Conservation (phyloP, 2,113 vertebrate genomes). For the Hemichromis elongatus region DNA sequence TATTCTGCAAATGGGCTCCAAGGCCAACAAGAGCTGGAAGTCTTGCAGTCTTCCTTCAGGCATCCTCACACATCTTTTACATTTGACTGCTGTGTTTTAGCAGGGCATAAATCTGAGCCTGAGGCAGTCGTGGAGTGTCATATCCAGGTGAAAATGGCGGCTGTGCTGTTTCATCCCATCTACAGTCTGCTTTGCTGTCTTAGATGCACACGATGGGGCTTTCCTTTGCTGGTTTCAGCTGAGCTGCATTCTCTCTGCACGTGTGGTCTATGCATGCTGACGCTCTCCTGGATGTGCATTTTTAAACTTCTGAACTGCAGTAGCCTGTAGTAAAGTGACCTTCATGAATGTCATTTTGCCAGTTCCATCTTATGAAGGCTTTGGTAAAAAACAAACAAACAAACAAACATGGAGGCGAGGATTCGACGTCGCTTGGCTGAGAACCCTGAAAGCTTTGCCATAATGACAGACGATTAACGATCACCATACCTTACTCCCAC, state of each 20-base stretch:
- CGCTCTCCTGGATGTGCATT: neutral
- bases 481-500: neutral
- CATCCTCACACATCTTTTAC: slow-evolving; percentile 45
- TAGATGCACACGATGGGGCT: neutral
- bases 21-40: neutral
- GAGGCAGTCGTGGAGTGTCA: slow-evolving; percentile 42
- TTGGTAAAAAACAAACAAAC: neutral
- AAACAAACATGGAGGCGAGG: neutral
- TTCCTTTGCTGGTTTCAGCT: neutral
- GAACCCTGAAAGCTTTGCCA: neutral
- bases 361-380: neutral
- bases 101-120: slow-evolving; percentile 38
- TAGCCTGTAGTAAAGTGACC: slow-evolving; percentile 10
- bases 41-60: slow-evolving; percentile 30
- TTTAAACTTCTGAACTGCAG: neutral
- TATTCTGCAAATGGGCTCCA: neutral
- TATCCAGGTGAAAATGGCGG: slow-evolving; percentile 52
- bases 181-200: slow-evolving; percentile 4
- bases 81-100: slow-evolving; percentile 36
- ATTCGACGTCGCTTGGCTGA: neutral
- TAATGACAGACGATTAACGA: slow-evolving; percentile 24
- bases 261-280: neutral
- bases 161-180: slow-evolving; percentile 25
- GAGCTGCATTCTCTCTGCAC: neutral
- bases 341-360: slow-evolving; percentile 26